phyloP scores from a whole-genome alignment of 2,888 invertebrate genomes.

The Protodeltote pygarga region DNA sequence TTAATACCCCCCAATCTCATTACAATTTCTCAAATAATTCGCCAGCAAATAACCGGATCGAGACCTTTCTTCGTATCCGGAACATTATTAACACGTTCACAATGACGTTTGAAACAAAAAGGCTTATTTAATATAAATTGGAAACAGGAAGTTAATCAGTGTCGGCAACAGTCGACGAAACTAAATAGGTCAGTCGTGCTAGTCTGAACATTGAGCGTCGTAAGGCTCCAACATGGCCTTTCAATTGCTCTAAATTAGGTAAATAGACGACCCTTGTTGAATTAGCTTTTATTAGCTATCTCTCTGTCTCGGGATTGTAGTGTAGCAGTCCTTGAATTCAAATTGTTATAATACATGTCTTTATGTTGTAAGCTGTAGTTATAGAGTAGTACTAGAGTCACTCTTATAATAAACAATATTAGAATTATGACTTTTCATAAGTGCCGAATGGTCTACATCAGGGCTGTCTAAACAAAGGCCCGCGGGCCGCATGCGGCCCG shows the following conservation, averaged over 20 bases:
- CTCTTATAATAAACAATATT: too few species aligned
- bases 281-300: conserved; percentile 65
- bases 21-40: conserved; percentile 32
- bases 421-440: too few species aligned
- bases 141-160: conserved; percentile 82
- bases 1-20: conserved; percentile 24
- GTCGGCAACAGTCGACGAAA: conserved; percentile 67
- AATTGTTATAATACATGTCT: too few species aligned
- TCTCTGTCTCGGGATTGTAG: too few species aligned
- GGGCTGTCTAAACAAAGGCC: too few species aligned
- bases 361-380: too few species aligned
- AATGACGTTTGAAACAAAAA: conserved; percentile 63
- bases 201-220: conserved; percentile 22
- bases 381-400: too few species aligned
- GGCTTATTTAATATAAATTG: conserved; percentile 77
- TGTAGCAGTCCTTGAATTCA: too few species aligned
- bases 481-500: too few species aligned
- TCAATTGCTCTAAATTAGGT: conserved; percentile 77
- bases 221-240: conserved; percentile 60
- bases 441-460: too few species aligned
- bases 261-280: conserved; percentile 68
- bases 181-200: conserved; percentile 70
- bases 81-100: conserved; percentile 52
- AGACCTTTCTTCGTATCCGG: conserved; percentile 34
- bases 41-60: conserved; percentile 25